Percentiles rank a stretch among this genome's conserved stretches.
Evolutionary conservation across 1,140 invertebrate genomes (phyloP).

Genomic region (Drosophila nebulosa): DNA sequence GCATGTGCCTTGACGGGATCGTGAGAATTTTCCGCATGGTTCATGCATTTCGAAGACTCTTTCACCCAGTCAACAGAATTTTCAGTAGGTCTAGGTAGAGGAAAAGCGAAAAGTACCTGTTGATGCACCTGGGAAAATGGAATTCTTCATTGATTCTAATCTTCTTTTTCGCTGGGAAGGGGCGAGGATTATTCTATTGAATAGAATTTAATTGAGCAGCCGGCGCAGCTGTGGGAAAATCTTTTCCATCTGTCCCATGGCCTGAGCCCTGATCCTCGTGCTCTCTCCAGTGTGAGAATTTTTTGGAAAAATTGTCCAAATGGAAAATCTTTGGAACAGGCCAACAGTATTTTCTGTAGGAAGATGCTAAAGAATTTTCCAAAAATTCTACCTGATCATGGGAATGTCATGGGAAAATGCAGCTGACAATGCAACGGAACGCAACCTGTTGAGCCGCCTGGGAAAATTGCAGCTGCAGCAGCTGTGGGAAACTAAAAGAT

Average conservation of each 20-base stretch:
- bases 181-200: slow-evolving; percentile 18
- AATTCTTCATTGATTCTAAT: background rate
- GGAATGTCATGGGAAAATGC: slow-evolving; percentile 29
- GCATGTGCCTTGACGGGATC: background rate
- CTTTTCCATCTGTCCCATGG: slow-evolving; percentile 1
- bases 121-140: background rate
- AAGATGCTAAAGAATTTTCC: background rate
- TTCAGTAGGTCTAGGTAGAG: background rate
- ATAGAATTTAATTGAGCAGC: slow-evolving; percentile 16
- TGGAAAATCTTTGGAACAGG: background rate
- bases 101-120: background rate
- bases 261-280: background rate
- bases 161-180: background rate
- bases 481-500: slow-evolving; percentile 26
- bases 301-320: background rate
- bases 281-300: slow-evolving; percentile 11
- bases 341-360: background rate
- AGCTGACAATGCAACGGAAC: background rate
- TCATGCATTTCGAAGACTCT: background rate
- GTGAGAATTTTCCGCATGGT: background rate
- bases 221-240: slow-evolving; percentile 40
- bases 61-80: background rate
- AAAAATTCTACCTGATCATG: slow-evolving; percentile 9
- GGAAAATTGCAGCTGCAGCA: background rate
- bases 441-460: slow-evolving; percentile 3